These are phyloP conservation scores for Stomorhina lunata DNA, from an alignment of 2,888 invertebrate genomes.

Conservation along the genomic window DNA sequence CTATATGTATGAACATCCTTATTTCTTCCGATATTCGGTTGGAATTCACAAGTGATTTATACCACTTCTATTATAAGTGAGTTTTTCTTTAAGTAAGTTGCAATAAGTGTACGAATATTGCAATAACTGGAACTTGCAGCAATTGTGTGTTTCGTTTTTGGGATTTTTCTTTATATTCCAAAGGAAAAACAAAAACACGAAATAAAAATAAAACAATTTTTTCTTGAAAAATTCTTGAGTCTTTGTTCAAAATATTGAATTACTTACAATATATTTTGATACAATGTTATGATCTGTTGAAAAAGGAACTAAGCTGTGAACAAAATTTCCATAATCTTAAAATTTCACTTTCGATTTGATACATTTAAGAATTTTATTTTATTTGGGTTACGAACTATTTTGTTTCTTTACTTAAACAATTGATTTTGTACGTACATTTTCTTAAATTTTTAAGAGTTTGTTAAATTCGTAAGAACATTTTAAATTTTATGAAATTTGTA, in stretches of 20 bases:
- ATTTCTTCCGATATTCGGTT: not conserved
- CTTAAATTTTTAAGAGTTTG: too few relatives aligned
- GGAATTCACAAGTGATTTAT: constrained; percentile 33
- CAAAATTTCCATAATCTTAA: constrained; percentile 63
- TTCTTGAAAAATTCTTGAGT: not conserved
- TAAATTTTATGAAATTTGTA: not conserved
- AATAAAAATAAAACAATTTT: not conserved
- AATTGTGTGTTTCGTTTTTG: not conserved
- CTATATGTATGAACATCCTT: not conserved
- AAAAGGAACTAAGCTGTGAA: not conserved
- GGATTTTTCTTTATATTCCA: not conserved
- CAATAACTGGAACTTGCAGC: too few relatives aligned
- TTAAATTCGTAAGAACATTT: too few relatives aligned
- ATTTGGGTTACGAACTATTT: not conserved
- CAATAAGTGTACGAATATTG: not conserved
- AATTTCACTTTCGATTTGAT: constrained; percentile 16
- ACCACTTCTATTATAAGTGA: constrained; percentile 6
- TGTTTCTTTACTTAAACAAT: not conserved
- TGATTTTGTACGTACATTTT: too few relatives aligned
- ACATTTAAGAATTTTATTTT: not conserved
- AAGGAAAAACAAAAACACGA: too few relatives aligned
- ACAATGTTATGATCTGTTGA: constrained; percentile 49
- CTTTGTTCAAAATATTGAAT: not conserved
- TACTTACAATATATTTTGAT: constrained; percentile 19
- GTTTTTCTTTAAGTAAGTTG: not conserved